Conservation (phyloP, 2,113 vertebrate species). For the Pangasianodon hypophthalmus region DNA sequence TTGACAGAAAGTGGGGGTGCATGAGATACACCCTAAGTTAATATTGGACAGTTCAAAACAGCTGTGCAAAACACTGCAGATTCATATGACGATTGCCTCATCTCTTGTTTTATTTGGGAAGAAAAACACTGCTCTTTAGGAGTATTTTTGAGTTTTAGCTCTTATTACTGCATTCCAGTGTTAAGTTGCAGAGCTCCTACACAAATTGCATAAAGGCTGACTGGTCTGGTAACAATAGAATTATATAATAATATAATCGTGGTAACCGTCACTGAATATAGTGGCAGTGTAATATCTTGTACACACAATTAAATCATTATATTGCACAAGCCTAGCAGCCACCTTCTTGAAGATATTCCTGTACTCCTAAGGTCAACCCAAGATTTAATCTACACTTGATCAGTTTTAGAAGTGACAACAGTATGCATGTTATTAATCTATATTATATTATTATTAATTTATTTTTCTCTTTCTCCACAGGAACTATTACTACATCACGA, state of each 20-base stretch:
- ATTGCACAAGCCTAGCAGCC: background rate
- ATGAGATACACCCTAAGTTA: background rate
- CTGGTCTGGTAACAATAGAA: background rate
- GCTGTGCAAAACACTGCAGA: no score
- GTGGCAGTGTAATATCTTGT: background rate
- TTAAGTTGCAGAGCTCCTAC: background rate
- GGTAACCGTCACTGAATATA: background rate
- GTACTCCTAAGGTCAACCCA: background rate
- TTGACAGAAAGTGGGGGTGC: background rate
- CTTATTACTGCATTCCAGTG: background rate
- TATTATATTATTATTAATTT: background rate
- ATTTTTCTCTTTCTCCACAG: constrained; percentile 59
- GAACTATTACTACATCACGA: constrained; percentile 98
- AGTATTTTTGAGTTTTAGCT: background rate
- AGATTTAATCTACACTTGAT: background rate
- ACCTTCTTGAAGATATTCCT: background rate
- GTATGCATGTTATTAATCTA: background rate
- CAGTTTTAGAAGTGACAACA: background rate
- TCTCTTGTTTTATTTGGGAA: background rate
- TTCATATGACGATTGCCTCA: no score
- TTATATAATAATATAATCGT: background rate
- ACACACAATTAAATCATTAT: background rate
- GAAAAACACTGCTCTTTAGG: background rate
- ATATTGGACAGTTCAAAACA: background rate
- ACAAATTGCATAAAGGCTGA: background rate